A percentile compares a stretch with the other conserved stretches of the same genome.
Evolutionary conservation across 2,888 invertebrate genomes (phyloP).

Genomic region (Dryococelus australis): DNA sequence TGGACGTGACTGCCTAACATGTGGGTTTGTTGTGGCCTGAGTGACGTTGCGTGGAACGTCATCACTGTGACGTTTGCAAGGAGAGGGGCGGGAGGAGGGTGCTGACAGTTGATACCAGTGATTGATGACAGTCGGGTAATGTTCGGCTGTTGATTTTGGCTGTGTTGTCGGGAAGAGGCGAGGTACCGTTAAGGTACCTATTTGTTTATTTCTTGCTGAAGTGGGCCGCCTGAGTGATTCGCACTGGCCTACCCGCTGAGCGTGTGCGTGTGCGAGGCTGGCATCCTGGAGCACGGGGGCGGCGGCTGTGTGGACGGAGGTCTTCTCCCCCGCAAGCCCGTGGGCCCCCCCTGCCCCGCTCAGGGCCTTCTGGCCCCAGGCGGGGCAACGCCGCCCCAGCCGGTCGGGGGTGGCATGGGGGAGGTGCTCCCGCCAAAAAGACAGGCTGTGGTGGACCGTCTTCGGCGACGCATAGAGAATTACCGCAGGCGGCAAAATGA

Average conservation of each 20-base stretch:
- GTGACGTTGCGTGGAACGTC: conserved; percentile 1
- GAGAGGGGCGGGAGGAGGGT: neutral
- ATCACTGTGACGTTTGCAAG: conserved; percentile 30
- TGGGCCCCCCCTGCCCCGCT: conserved; percentile 64
- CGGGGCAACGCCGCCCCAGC: conserved; percentile 3
- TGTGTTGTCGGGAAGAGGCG: neutral
- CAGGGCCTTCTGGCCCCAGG: conserved; percentile 61
- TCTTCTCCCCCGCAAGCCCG: conserved; percentile 69
- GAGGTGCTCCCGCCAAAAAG: conserved; percentile 80
- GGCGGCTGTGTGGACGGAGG: conserved; percentile 65
- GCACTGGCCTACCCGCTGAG: conserved; percentile 54
- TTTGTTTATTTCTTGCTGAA: no score
- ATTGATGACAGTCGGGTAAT: neutral
- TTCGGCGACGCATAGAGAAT: conserved; percentile 83
- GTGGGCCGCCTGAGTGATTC: conserved; percentile 53
- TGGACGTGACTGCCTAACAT: conserved; percentile 27
- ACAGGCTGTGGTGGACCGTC: conserved; percentile 86
- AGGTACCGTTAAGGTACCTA: no score
- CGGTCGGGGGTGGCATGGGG: conserved; percentile 56
- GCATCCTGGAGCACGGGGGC: conserved; percentile 69
- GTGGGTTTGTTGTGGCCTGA: conserved; percentile 30
- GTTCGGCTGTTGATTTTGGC: neutral
- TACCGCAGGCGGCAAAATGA: conserved; percentile 87
- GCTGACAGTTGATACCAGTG: neutral
- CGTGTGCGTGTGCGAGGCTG: conserved; percentile 61